phyloP scores from a whole-genome alignment of 2,888 invertebrate species.

The Plusia festucae region DNA sequence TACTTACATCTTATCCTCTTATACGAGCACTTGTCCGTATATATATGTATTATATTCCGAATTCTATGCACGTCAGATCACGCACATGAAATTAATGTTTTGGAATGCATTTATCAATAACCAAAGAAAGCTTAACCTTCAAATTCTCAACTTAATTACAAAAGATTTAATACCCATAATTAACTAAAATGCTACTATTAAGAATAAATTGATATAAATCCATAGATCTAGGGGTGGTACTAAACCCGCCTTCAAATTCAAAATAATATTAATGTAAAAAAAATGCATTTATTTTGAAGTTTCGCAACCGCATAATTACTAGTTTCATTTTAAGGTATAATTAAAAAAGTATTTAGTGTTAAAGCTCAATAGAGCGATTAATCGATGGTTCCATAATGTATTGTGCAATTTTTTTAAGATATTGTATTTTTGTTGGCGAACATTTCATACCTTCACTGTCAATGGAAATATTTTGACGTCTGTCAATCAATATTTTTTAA shows the following conservation, averaged over 20 bases:
- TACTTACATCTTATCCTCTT: too few species aligned
- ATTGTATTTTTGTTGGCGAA: constrained; percentile 48
- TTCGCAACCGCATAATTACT: constrained; percentile 83
- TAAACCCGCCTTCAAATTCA: constrained; percentile 69
- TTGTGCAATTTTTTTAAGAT: constrained; percentile 59
- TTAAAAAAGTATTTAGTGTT: constrained; percentile 81
- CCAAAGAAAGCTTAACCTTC: constrained; percentile 51
- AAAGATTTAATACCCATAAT: constrained; percentile 75
- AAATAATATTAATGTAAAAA: constrained; percentile 66
- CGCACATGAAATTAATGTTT: too few species aligned
- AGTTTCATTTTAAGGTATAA: constrained; percentile 73
- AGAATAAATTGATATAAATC: constrained; percentile 80
- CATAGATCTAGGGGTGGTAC: constrained; percentile 68
- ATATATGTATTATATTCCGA: too few species aligned
- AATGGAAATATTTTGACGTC: constrained; percentile 38
- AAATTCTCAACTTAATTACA: constrained; percentile 68
- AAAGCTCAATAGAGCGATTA: constrained; percentile 77
- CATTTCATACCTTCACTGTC: constrained; percentile 36
- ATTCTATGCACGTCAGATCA: too few species aligned
- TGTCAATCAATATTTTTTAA: constrained; percentile 52
- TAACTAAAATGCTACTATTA: constrained; percentile 70
- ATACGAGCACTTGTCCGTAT: too few species aligned
- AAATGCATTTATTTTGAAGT: constrained; percentile 78
- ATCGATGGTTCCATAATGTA: constrained; percentile 71
- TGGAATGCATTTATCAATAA: constrained; percentile 31